phyloP scores from a whole-genome alignment of 2,113 vertebrate species.

The Burhinus bistriatus region DNA sequence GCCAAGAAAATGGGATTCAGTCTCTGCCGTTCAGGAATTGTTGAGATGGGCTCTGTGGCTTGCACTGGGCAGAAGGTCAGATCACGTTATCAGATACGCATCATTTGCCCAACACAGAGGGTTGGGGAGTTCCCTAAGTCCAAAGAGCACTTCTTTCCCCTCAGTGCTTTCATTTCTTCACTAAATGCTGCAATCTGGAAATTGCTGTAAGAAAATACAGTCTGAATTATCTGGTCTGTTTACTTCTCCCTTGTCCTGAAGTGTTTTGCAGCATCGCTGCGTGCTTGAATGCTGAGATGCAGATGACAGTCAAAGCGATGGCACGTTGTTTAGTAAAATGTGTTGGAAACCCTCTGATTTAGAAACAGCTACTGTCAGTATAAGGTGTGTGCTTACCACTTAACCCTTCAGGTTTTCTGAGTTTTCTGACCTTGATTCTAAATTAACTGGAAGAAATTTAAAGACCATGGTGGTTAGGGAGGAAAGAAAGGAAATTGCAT shows the following conservation, averaged over 20 bases:
- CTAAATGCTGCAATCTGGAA: neutral
- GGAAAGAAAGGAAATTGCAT: neutral
- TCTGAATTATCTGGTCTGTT: neutral
- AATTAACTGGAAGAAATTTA: neutral
- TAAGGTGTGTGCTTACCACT: neutral
- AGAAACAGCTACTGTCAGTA: neutral
- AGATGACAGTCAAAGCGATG: neutral
- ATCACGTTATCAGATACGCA: fast-evolving
- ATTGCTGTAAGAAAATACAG: neutral
- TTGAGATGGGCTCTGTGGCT: neutral
- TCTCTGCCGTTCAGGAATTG: neutral
- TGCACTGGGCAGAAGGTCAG: neutral
- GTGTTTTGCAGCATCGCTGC: neutral
- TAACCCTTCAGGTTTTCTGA: neutral
- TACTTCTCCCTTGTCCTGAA: neutral
- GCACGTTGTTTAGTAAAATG: neutral
- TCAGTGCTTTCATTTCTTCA: neutral
- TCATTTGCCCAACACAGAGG: neutral
- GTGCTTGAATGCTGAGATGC: neutral
- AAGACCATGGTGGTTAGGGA: neutral
- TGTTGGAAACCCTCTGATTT: neutral
- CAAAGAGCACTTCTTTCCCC: neutral
- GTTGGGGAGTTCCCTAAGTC: neutral
- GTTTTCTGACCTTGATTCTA: neutral
- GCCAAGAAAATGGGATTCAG: neutral